These are phyloP conservation scores for Platyscapa corneri DNA, from an alignment of 1,140 invertebrate species.

Conservation along the genomic window DNA sequence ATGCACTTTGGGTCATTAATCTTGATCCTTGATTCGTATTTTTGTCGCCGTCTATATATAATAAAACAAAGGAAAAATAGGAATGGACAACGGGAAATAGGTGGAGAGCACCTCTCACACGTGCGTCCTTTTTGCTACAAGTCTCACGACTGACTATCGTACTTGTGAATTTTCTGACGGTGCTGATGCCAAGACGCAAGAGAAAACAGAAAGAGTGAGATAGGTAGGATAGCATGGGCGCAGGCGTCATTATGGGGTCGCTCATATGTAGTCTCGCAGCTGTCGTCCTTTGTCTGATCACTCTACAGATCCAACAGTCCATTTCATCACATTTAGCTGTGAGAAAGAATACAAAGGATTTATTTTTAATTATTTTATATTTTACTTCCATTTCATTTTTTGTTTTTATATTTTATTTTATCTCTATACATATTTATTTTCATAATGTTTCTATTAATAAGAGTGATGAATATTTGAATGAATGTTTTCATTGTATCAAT, in stretches of 20 bases:
- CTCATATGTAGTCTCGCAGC: conserved; percentile 50
- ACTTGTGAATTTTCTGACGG: conserved; percentile 40
- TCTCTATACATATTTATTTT: too few species aligned
- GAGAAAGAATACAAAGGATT: conserved; percentile 1
- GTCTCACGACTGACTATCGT: conserved; percentile 42
- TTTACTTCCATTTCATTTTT: too few species aligned
- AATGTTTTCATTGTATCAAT: too few species aligned
- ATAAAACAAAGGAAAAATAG: not conserved
- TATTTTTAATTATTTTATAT: too few species aligned
- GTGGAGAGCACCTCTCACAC: conserved; percentile 11
- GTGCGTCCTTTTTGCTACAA: conserved; percentile 39
- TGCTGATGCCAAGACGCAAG: conserved; percentile 33
- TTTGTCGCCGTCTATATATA: not conserved
- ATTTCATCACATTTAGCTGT: conserved; percentile 67
- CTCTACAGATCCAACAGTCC: conserved; percentile 59
- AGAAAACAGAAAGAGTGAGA: conserved; percentile 29
- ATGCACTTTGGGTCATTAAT: not conserved
- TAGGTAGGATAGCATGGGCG: conserved; percentile 56
- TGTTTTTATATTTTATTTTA: too few species aligned
- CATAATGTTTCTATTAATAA: too few species aligned
- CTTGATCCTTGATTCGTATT: not conserved
- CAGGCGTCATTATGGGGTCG: conserved; percentile 61
- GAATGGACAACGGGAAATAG: not conserved
- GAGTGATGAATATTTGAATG: too few species aligned
- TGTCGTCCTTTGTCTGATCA: conserved; percentile 55